Evolutionary conservation across 2,888 invertebrate genomes (phyloP).

Genomic region (Lordiphosa andalusiaca): DNA sequence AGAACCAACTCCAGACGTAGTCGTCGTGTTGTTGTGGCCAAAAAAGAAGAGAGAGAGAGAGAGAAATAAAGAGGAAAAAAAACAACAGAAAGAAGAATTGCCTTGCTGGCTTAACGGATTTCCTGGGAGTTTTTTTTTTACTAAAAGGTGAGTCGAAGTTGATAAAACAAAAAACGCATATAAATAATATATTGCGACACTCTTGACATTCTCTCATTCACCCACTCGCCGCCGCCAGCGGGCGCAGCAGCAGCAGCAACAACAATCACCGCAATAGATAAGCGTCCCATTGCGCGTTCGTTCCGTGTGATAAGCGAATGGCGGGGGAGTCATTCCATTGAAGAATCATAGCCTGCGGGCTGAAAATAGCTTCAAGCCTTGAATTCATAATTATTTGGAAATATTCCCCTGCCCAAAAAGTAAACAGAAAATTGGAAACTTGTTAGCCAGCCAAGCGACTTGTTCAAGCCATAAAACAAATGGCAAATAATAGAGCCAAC

Average conservation of each 20-base stretch:
- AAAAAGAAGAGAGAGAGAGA: neutral
- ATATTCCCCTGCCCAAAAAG: conserved; percentile 8
- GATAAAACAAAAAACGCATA: conserved; percentile 7
- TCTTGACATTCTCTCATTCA: conserved; percentile 32
- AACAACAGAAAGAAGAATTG: conserved; percentile 1
- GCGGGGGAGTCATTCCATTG: conserved; percentile 8
- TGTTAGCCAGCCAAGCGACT: conserved; percentile 7
- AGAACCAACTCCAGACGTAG: neutral
- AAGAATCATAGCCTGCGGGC: conserved; percentile 15
- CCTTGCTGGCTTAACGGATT: conserved; percentile 8
- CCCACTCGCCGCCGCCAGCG: neutral
- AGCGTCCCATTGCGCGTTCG: conserved; percentile 2
- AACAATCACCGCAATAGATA: conserved; percentile 6
- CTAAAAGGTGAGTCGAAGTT: conserved; percentile 4
- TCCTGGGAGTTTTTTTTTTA: conserved; percentile 3
- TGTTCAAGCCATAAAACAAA: conserved; percentile 7
- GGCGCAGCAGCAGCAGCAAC: conserved; percentile 9
- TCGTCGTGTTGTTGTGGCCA: conserved; percentile 6
- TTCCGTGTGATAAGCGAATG: conserved; percentile 10
- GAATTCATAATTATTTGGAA: no score
- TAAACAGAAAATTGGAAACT: conserved; percentile 4
- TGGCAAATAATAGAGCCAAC: neutral
- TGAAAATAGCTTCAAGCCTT: neutral
- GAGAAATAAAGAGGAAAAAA: neutral
- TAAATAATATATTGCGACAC: conserved; percentile 25